Base-by-base conservation (phyloP, 2,888 invertebrate species). In the Deilephila porcellus region DNA sequence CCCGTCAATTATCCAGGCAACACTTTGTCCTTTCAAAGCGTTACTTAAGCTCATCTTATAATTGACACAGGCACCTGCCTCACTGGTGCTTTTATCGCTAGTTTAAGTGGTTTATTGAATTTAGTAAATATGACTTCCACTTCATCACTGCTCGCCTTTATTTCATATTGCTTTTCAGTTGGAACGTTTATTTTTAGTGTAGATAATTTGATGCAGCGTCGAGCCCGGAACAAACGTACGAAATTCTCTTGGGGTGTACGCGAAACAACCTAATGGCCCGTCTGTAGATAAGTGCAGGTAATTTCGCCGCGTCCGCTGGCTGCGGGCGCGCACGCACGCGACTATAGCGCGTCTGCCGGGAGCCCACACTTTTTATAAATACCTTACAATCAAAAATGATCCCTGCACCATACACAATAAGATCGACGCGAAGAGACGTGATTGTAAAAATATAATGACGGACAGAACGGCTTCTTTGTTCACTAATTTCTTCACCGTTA, bases 271-370 rank as follows among this genome's bases (percentile, higher is more conserved):
- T 88, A 89, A 90, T 90, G 86, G 88, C 84, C 83, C 86, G 84
- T 81, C 83, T 84, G 86, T 82, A 86, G 86, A 86, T 92, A 93
- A 91, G 90, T 92, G 91, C 87, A 86, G 86, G 86, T 93, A 94
- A 94, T 94, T 93, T 90, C 85, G 83, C 88, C 85, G 88, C 90
- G 90, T 91, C 91, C 91, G 90, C 84, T 83, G 83, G 78, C 90
- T 92, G 88, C 82, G 86, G 90, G 93, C 91, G 89, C 87, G 81
- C 93, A 93, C 91, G 93, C 94, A 93, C 90, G 90, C 91, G 88
- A 90, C 86, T 77, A 75, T 78, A 79, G 80, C 85, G 87, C 89
- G 88, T 88, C 89, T 85, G 81, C 82, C 89, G 88, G 90, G 85
- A 90, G 88, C 87, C 85, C 79, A 75, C 80, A 78, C 80, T 81